Evolutionary conservation across 2,113 vertebrate genomes (phyloP), one percentile per base, ranked within the genome.

Genomic region (Dromas ardeola): DNA sequence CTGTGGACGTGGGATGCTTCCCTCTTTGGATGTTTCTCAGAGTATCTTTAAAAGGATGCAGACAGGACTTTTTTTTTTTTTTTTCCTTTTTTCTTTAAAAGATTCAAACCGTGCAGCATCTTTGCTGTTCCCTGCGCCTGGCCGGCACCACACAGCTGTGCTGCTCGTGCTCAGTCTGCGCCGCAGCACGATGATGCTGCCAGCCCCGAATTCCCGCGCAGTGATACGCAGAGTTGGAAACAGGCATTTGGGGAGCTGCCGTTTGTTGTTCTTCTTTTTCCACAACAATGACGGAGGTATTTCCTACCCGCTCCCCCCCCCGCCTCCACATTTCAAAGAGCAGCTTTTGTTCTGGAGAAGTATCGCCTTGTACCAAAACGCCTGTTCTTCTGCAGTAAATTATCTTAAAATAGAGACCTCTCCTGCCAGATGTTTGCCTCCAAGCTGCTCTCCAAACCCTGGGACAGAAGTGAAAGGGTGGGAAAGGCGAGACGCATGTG

Each of bases 341-440:
- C 16, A 34, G 38, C 59, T 83, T 94, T 92, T 90, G 69, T 87
- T 86, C 69, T 63, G 36, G 13, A 45, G 38, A 88, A 62, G 13
- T 55, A 67, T 36, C 0, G 5, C 76, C 72, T 88, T 83, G 38
- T 19, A 93, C 58, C 55, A 83, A 81, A 90, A 27, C 0, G 1
- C 38, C 76, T 56, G 20, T 45, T 93, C 81, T n/a, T 59, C 76
- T 86, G 80, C 73, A 96, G 66, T 65, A 89, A 91, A 96, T 84
- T 61, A 76, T 79, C 88, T 69, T 89, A 87, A 97, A 91, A 95
- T 72, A 95, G 89, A 91, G 88, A 81, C 34, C 21, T 81, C 49
- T 92, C 47, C 40, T 0, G 0, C 43, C 94, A 96, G 91, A 86
- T 95, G 73, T 69, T 93, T 96, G 53, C 78, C 61, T 95, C 91